A percentile compares a stretch with the other conserved stretches of the same genome.
phyloP scores from a whole-genome alignment of 2,113 vertebrate species.

The Ardeotis arabs region DNA sequence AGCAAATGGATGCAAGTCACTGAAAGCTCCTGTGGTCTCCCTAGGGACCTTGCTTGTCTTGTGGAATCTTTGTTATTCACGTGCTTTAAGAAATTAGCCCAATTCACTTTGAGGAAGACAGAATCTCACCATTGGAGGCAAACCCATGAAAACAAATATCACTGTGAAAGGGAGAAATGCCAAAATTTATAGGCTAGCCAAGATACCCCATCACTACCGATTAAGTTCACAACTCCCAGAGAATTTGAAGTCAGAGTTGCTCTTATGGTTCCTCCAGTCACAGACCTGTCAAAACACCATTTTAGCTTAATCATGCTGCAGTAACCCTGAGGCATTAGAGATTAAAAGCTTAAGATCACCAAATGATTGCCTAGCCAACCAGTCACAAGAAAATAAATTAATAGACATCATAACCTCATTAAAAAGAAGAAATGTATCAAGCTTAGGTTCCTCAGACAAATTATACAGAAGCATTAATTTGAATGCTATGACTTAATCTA shows the following conservation, averaged over 20 bases:
- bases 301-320: conserved; percentile 31
- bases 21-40: neutral
- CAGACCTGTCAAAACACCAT: conserved; percentile 2
- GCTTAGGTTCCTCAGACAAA: neutral
- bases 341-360: conserved; percentile 10
- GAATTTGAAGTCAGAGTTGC: neutral
- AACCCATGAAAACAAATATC: neutral
- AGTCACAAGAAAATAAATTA: neutral
- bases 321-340: neutral
- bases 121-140: neutral
- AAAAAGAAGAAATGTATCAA: neutral
- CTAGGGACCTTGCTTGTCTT: neutral
- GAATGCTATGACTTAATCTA: neutral
- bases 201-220: neutral
- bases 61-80: neutral
- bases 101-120: neutral
- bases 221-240: neutral
- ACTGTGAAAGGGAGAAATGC: neutral
- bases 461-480: neutral
- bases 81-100: neutral
- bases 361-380: neutral
- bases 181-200: neutral
- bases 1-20: neutral
- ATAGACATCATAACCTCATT: neutral
- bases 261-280: neutral